Evolutionary conservation across 1,140 invertebrate species (phyloP), one percentile per base, ranked within the genome.

Genomic region (Manduca sexta): DNA sequence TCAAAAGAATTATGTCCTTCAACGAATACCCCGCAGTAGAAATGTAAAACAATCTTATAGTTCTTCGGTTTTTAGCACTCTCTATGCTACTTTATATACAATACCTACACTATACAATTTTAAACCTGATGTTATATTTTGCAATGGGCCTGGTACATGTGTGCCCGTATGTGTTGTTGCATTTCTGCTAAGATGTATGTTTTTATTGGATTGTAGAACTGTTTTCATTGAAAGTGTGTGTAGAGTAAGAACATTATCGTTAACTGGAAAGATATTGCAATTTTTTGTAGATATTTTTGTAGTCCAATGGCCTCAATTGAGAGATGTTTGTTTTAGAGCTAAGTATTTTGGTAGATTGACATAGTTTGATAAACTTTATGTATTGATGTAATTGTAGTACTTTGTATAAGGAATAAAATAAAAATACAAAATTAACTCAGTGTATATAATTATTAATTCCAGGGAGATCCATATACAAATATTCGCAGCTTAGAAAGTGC

Each of bases 71-170:
- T 89, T 92, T 49, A 95, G 92, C 17, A 97, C 95, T 11, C 12
- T 95, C 0, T 86, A 89, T 72, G 91, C 97, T 0, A 89, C 89
- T 18, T 49, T 93, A 0, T 86, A 88, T 62, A 90, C 91, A 46
- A 71, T 96, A 64, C 91, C 91, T 44, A 60, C 96, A n/a, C 73
- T 97, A 10, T 88, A 91, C 57, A 88, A 82, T 39, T 87, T 91
- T 54, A 88, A 85, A 51, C 96, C 96, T 14, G 89, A 95, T 69
- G 66, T 98, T 48, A 87, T 97, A 48, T 74, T 98, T 1, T 95
- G 94, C 69, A 99, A 99, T 88, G 98, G 98, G 0, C 98, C 97
- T 43, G 97, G 97, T 16, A 98, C 96, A 3, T 98, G 97, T 84
- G 89, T 99, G 52, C 97, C 96, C 21, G 81, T 97, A 31, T 96